These are phyloP conservation scores for Maccullochella peelii DNA, from an alignment of 2,113 vertebrate genomes.

Conservation along the genomic window DNA sequence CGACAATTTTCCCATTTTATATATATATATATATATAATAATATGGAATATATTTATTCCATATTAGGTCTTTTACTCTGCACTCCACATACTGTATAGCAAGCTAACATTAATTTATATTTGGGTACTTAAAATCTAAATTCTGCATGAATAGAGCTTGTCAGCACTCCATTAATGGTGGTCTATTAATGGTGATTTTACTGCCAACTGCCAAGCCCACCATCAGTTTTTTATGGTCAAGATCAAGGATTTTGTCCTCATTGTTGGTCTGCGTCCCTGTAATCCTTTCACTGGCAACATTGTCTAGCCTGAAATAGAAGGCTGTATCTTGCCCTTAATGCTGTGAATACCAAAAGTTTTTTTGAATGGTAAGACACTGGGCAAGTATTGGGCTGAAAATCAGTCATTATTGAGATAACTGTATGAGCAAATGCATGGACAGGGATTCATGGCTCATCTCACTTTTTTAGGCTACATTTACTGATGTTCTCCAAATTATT, in stretches of 20 bases:
- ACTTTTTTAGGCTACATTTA: conserved; percentile 37
- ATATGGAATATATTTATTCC: too few relatives aligned
- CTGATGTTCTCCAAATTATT: conserved; percentile 33
- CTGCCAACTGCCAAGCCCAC: not conserved
- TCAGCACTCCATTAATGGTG: too few relatives aligned
- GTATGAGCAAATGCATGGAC: conserved; percentile 15
- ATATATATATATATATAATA: too few relatives aligned
- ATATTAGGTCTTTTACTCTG: not conserved
- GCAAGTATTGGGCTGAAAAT: conserved; percentile 12
- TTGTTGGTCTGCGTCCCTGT: not conserved
- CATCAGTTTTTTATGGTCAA: not conserved
- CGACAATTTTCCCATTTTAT: too few relatives aligned
- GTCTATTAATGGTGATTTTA: conserved; percentile 29
- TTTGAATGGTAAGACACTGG: conserved; percentile 3
- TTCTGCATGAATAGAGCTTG: not conserved
- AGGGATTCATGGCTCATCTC: conserved; percentile 41
- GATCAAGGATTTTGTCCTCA: conserved; percentile 11
- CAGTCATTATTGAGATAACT: conserved; percentile 39
- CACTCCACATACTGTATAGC: not conserved
- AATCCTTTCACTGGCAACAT: not conserved
- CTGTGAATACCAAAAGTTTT: conserved; percentile 5
- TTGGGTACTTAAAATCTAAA: not conserved
- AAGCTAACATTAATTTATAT: too few relatives aligned
- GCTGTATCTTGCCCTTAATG: not conserved
- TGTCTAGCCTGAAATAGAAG: conserved; percentile 4